Conservation (phyloP, 2,797 vertebrate genomes). For the Pitangus sulphuratus region DNA sequence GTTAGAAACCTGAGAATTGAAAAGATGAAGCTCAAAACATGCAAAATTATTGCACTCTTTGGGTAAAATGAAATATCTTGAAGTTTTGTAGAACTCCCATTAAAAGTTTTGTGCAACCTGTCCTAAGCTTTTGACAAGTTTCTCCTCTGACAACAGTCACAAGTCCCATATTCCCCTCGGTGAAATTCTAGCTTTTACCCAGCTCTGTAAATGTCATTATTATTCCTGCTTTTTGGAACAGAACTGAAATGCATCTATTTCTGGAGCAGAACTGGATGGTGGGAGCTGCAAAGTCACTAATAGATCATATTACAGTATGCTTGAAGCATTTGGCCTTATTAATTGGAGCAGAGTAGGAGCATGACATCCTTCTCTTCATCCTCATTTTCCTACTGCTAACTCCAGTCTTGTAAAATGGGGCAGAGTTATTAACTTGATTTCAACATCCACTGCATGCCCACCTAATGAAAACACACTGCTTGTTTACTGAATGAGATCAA, state of each 20-base stretch:
- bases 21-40: neutral
- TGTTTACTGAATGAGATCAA: neutral
- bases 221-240: neutral
- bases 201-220: neutral
- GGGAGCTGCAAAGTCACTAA: conserved; percentile 25
- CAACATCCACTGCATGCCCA: neutral
- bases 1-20: neutral
- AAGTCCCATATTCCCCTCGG: neutral
- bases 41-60: neutral
- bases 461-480: neutral
- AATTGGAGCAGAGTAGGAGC: neutral
- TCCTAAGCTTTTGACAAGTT: neutral
- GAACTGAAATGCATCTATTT: conserved; percentile 23
- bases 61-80: neutral
- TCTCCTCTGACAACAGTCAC: neutral
- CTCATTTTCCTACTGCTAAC: neutral
- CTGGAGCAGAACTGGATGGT: neutral
- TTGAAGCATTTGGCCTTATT: conserved; percentile 2
- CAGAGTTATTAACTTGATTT: neutral
- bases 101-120: neutral
- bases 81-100: neutral
- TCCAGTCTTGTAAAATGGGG: neutral
- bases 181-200: neutral
- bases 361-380: conserved; percentile 11
- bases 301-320: neutral